Conservation (phyloP, 1,140 invertebrate species). For the Planococcus citri region DNA sequence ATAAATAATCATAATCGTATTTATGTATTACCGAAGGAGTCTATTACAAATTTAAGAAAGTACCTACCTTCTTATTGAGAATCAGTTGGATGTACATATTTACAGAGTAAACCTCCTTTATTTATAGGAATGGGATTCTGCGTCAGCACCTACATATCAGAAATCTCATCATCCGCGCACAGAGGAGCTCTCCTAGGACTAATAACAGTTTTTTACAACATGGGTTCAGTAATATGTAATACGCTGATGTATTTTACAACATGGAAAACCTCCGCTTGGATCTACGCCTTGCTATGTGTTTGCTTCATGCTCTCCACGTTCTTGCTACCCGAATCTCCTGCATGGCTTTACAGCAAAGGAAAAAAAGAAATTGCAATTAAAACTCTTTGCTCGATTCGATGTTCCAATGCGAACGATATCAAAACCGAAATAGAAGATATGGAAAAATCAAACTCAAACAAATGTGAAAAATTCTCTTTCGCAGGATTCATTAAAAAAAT, state of each 20-base stretch:
- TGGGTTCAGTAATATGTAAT: constrained; percentile 24
- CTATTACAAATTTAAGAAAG: too few relatives aligned
- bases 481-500: too few relatives aligned
- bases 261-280: background rate
- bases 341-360: constrained; percentile 44
- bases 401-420: constrained; percentile 26
- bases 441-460: background rate
- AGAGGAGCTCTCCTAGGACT: constrained; percentile 13
- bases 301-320: background rate
- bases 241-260: background rate
- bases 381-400: constrained; percentile 38
- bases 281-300: background rate
- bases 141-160: constrained; percentile 8
- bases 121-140: background rate
- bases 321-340: constrained; percentile 47
- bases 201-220: background rate
- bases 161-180: background rate
- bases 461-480: too few relatives aligned
- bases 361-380: constrained; percentile 37
- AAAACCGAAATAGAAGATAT: constrained; percentile 21
- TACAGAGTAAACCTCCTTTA: too few relatives aligned
- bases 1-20: too few relatives aligned
- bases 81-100: constrained; percentile 24
- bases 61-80: too few relatives aligned
- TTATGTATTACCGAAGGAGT: too few relatives aligned